Evolutionary conservation across 2,888 invertebrate species (phyloP).

Genomic region (Orthosia incerta): DNA sequence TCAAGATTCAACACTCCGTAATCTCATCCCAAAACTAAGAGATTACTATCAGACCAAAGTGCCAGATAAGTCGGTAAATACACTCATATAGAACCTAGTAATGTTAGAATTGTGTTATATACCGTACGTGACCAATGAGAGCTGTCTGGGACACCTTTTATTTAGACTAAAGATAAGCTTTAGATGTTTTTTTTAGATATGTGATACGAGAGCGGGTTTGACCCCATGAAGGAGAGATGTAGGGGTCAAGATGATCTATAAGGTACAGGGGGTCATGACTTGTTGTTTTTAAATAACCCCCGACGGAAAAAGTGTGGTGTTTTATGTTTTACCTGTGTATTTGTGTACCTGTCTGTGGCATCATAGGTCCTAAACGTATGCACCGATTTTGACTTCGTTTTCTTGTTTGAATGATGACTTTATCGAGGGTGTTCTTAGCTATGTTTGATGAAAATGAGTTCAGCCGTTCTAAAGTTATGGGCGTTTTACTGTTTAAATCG

Average conservation of each 20-base stretch:
- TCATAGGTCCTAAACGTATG: too few relatives aligned
- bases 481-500: too few relatives aligned
- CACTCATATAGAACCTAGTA: neutral
- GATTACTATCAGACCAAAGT: neutral
- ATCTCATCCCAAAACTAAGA: conserved; percentile 12
- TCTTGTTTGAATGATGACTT: too few relatives aligned
- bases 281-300: neutral
- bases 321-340: too few relatives aligned
- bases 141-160: conserved; percentile 25
- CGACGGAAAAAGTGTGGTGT: too few relatives aligned
- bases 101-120: neutral
- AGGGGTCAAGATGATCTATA: too few relatives aligned
- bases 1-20: neutral
- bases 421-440: too few relatives aligned
- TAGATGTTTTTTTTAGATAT: neutral
- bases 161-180: conserved; percentile 19
- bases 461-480: too few relatives aligned
- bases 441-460: too few relatives aligned
- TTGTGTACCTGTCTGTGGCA: too few relatives aligned
- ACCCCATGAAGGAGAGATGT: neutral
- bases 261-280: too few relatives aligned
- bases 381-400: too few relatives aligned
- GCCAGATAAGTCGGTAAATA: conserved; percentile 20
- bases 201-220: neutral
- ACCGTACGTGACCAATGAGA: conserved; percentile 3